A percentile compares a stretch with the other conserved stretches of the same genome.
Evolutionary conservation across 2,888 invertebrate species (phyloP).

Genomic region (Pammene aurita): DNA sequence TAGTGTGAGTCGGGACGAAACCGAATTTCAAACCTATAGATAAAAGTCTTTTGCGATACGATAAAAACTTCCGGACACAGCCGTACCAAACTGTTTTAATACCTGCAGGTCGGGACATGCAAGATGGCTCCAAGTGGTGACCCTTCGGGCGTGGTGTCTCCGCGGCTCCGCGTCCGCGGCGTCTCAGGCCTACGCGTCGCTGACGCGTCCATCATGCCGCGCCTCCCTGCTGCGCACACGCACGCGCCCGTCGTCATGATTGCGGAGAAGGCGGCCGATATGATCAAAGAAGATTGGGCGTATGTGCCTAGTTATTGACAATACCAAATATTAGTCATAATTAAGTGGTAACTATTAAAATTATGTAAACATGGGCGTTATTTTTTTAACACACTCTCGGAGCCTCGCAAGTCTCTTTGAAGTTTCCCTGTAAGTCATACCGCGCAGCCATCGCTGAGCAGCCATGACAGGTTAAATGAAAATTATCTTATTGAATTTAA

Average conservation of each 20-base stretch:
- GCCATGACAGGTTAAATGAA: too few relatives aligned
- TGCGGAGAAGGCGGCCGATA: constrained; percentile 80
- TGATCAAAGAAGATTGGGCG: constrained; percentile 80
- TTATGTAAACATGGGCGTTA: neutral
- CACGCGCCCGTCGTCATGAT: constrained; percentile 82
- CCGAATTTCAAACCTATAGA: too few relatives aligned
- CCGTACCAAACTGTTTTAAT: neutral
- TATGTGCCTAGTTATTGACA: neutral
- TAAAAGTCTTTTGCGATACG: too few relatives aligned
- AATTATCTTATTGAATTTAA: too few relatives aligned
- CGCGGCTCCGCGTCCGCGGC: constrained; percentile 75
- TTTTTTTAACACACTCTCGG: neutral
- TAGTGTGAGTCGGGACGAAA: too few relatives aligned
- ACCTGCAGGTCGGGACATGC: constrained; percentile 85
- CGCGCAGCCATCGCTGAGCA: too few relatives aligned
- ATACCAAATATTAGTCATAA: constrained; percentile 32
- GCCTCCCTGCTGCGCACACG: constrained; percentile 81
- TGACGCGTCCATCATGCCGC: constrained; percentile 82
- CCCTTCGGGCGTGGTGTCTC: constrained; percentile 85
- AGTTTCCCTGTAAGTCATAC: too few relatives aligned
- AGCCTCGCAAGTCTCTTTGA: too few relatives aligned
- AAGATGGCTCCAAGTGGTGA: constrained; percentile 87
- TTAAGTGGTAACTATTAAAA: constrained; percentile 15
- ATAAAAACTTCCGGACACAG: too few relatives aligned
- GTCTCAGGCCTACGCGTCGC: constrained; percentile 72